Base-by-base conservation (phyloP, 2,888 invertebrate species). In the Amaurobius ferox region DNA sequence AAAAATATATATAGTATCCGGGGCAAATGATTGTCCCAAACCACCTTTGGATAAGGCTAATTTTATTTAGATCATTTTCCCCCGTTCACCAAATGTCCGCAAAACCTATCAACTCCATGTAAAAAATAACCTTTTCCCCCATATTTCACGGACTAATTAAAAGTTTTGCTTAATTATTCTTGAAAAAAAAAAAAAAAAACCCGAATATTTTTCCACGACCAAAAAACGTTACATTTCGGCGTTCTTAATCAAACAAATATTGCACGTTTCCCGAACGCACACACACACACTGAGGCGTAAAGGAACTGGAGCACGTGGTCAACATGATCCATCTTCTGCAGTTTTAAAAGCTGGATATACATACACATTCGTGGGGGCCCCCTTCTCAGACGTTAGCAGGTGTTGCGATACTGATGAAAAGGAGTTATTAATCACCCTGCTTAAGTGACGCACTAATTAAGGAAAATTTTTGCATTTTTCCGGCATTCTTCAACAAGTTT, bases 401-500 rank as follows among this genome's bases (percentile, higher is more conserved):
- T 83, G 83, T 83, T 83, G 39, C 83, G 3, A 30, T 40, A 32
- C 64, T 16, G 48, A 30, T 83, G 83, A 83, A 83, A 83, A 70
- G 71, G 26, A 39, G 83, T 77, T 83, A 83, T 83, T 83, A 83
- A 83, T 83, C 83, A 83, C 83, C 64, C 40, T 26, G 23, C 40
- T 83, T 77, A 83, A 76, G 71, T 83, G 83, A 83, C 83, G 83
- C 83, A 72, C 83, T 83, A 83, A 83, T 83, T 83, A 83, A 83
- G 83, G 80, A 77, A 83, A 83, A 83, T 83, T 83, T 83, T 83
- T 83, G 83, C 83, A 83, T 83, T 83, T 83, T 83, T 83, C 77
- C 83, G 77, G 77, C 83, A 83, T 83, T 83, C 83, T 83, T 83
- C 81, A 83, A 83, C 83, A 83, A 83, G 83, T 83, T 83, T 83